Percentiles rank a stretch among this genome's conserved stretches.
These are phyloP conservation scores for Cebidichthys violaceus DNA, from an alignment of 2,113 vertebrate species.

Conservation along the genomic window DNA sequence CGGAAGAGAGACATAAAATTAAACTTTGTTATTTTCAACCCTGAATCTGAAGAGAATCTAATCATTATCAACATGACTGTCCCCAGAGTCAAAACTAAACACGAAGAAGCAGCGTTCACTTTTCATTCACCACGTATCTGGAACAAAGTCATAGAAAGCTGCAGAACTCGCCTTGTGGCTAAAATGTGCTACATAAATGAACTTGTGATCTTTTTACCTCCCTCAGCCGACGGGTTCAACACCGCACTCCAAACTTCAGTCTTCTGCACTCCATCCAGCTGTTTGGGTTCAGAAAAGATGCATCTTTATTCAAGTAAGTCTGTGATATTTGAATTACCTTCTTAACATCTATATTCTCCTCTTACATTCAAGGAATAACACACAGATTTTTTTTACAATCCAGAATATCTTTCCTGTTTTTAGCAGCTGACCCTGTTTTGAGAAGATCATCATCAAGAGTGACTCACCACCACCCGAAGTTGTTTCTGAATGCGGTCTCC, in stretches of 20 bases:
- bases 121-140: no score
- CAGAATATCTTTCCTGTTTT: neutral
- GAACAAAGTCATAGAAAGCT: no score
- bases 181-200: neutral
- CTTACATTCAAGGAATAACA: neutral
- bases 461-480: constrained; percentile 82
- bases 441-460: neutral
- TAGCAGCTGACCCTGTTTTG: neutral
- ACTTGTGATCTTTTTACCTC: constrained; percentile 55
- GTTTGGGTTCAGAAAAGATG: constrained; percentile 17
- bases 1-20: neutral
- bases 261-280: constrained; percentile 84
- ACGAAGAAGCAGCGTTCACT: no score
- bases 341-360: neutral
- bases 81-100: no score
- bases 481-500: constrained; percentile 80
- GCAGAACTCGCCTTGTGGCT: neutral
- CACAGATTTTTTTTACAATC: neutral
- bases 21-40: neutral
- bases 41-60: neutral
- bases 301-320: neutral
- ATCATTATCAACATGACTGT: no score
- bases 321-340: neutral
- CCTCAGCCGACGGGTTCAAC: constrained; percentile 76
- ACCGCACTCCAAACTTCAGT: constrained; percentile 75